A percentile compares a stretch with the other conserved stretches of the same genome.
These are phyloP conservation scores for Archaeoteleia sp. DNA, from an alignment of 2,888 invertebrate genomes.

Conservation along the genomic window DNA sequence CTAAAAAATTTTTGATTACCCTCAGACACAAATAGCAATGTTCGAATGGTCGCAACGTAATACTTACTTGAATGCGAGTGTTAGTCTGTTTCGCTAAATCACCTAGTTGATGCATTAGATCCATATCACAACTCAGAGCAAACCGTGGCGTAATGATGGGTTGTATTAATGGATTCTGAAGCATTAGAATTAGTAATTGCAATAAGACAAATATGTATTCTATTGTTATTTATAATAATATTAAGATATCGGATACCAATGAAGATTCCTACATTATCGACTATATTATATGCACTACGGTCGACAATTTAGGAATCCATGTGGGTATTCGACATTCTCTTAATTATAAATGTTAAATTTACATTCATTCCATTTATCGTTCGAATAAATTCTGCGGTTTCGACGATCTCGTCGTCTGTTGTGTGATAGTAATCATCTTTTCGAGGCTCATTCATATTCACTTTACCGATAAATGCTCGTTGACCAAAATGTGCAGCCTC, in stretches of 20 bases:
- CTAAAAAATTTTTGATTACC: no score
- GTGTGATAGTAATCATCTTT: conserved; percentile 80
- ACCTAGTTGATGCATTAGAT: conserved; percentile 82
- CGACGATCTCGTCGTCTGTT: conserved; percentile 77
- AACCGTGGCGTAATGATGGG: conserved; percentile 91
- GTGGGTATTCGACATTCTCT: no score
- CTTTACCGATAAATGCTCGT: conserved; percentile 91
- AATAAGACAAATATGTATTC: no score
- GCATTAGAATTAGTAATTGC: no score
- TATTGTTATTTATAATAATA: no score
- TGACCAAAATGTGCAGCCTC: conserved; percentile 82
- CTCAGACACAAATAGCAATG: background rate
- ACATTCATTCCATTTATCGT: no score
- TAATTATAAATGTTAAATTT: no score
- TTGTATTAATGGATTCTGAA: conserved; percentile 82
- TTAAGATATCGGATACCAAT: no score
- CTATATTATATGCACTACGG: no score
- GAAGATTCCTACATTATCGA: no score
- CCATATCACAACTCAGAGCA: conserved; percentile 85
- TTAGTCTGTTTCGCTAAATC: conserved; percentile 81
- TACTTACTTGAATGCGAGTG: conserved; percentile 84
- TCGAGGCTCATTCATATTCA: conserved; percentile 81
- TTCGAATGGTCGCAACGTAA: background rate
- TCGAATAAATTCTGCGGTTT: no score
- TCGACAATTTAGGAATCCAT: no score